Conservation (phyloP, 2,113 vertebrate species). For the Colius striatus region DNA sequence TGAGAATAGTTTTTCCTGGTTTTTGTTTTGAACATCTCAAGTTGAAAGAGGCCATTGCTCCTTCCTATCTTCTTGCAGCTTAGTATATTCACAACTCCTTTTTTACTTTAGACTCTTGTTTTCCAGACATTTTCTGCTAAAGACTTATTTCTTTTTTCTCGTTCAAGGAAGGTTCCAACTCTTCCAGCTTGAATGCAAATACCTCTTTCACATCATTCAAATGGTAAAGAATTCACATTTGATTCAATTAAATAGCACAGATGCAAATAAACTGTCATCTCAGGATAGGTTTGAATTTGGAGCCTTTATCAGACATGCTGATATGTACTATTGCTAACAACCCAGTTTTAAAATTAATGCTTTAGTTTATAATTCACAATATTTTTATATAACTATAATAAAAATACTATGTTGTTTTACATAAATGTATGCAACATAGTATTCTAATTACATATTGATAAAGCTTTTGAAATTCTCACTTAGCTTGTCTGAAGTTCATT, state of each 20-base stretch:
- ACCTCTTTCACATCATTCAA: not conserved
- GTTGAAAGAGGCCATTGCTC: not conserved
- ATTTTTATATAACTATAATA: not conserved
- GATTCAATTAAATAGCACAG: not conserved
- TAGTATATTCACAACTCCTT: rapidly evolving
- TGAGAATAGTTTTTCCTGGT: not conserved
- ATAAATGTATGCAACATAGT: not conserved
- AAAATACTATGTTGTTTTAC: not conserved
- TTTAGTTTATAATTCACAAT: not conserved
- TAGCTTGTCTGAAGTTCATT: not conserved
- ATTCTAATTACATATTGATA: not conserved
- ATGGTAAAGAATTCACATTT: not conserved
- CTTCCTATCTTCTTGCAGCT: not conserved
- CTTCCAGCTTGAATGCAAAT: not conserved
- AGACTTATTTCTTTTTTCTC: not conserved
- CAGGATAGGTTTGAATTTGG: not conserved
- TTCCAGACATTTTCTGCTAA: not conserved
- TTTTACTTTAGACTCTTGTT: not conserved
- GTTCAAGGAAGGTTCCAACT: not conserved
- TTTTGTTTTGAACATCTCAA: not conserved
- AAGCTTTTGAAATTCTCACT: not conserved
- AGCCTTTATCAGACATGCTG: not conserved
- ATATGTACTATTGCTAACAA: not conserved
- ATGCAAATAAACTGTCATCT: not conserved
- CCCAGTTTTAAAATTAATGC: not conserved